phyloP scores from a whole-genome alignment of 1,140 invertebrate genomes.

The Pachyrhynchus sulphureomaculatus region DNA sequence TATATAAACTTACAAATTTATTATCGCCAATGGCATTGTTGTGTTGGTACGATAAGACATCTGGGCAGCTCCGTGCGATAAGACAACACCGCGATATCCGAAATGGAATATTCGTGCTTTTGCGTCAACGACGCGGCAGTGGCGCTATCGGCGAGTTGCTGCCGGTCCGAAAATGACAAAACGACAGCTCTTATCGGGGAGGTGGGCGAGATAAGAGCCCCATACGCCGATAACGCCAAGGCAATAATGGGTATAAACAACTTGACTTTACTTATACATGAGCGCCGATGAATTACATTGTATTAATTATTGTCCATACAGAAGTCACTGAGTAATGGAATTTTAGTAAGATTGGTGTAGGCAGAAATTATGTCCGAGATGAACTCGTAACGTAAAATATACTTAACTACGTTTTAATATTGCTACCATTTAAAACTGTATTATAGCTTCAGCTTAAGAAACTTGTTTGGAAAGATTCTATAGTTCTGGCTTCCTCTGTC shows the following conservation, averaged over 20 bases:
- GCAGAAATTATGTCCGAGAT: no score
- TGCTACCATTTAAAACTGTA: no score
- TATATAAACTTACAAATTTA: no score
- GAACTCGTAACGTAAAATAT: no score
- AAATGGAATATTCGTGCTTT: conserved; percentile 10
- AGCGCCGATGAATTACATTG: no score
- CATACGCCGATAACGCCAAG: neutral
- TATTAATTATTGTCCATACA: no score
- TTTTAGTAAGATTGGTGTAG: no score
- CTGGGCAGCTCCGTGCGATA: neutral
- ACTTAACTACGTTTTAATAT: no score
- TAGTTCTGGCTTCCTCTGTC: no score
- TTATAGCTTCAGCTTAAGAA: no score
- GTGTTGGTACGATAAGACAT: conserved; percentile 1
- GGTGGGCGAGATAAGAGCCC: neutral
- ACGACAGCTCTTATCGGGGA: neutral
- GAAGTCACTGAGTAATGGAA: no score
- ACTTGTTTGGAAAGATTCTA: no score
- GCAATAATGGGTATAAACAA: conserved; percentile 5
- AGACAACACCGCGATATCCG: conserved; percentile 1
- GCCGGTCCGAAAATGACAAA: conserved; percentile 9
- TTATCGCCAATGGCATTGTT: conserved; percentile 4
- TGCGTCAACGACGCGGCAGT: neutral
- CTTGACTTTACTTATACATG: neutral
- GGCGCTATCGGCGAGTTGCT: neutral